These are phyloP conservation scores for Zoanthus gigantus DNA, from an alignment of 92 coral and sea anemone species.

Conservation along the genomic window DNA sequence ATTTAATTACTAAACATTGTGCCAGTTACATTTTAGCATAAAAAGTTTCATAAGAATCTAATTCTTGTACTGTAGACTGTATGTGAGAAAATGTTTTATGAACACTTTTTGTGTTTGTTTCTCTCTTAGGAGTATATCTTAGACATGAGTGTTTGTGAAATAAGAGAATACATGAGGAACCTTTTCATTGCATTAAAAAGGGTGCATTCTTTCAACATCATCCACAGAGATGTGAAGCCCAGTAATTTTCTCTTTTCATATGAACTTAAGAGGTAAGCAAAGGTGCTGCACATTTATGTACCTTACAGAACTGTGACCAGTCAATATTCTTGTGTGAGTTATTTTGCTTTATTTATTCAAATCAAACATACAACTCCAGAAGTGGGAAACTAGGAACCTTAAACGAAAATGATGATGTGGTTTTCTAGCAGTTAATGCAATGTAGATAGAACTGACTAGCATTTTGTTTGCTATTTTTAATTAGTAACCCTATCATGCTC, in stretches of 20 bases:
- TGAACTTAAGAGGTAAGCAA: conserved; percentile 74
- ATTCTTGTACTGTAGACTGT: neutral
- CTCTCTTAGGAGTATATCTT: conserved; percentile 79
- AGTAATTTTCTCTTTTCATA: conserved; percentile 94
- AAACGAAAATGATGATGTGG: too few relatives aligned
- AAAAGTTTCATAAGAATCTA: too few relatives aligned
- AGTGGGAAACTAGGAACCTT: too few relatives aligned
- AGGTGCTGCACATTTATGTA: neutral
- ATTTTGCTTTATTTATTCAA: too few relatives aligned
- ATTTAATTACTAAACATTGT: too few relatives aligned
- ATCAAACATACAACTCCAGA: too few relatives aligned
- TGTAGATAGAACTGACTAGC: too few relatives aligned
- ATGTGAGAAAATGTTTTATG: neutral
- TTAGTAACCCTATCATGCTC: too few relatives aligned
- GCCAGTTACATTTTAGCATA: too few relatives aligned
- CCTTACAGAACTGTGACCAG: neutral
- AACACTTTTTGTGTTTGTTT: neutral
- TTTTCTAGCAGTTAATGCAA: too few relatives aligned
- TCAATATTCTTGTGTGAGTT: neutral
- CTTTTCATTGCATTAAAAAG: conserved; percentile 91
- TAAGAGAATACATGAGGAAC: conserved; percentile 92
- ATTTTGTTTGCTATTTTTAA: too few relatives aligned
- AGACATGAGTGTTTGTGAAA: conserved; percentile 90
- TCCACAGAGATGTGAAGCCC: conserved; percentile 97
- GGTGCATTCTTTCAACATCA: conserved; percentile 88